Evolutionary conservation across 64 coral and sea anemone genomes (phyloP).

Genomic region (Astreopora myriophthalma): DNA sequence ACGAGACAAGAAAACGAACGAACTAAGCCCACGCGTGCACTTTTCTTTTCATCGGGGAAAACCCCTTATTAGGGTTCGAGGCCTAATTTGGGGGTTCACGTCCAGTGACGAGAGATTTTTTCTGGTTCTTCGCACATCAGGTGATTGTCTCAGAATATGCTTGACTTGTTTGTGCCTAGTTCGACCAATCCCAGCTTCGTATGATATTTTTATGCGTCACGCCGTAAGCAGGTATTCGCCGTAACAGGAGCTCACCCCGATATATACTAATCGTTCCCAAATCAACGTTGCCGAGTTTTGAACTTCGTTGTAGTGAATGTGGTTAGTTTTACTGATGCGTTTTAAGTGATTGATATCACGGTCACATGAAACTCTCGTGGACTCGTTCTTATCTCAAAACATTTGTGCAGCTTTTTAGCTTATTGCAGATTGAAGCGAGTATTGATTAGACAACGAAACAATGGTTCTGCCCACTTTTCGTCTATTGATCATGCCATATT

Average conservation of each 20-base stretch:
- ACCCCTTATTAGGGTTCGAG: too few species aligned
- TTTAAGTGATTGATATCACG: not conserved
- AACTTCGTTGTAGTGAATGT: not conserved
- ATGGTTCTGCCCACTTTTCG: not conserved
- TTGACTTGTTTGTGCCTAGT: not conserved
- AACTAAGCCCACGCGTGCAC: too few species aligned
- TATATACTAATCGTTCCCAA: not conserved
- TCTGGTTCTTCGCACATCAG: too few species aligned
- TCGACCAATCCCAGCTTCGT: not conserved
- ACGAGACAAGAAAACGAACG: too few species aligned
- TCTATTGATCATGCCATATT: slow-evolving; percentile 20
- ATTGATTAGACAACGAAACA: not conserved
- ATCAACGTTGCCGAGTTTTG: not conserved
- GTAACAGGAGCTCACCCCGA: not conserved
- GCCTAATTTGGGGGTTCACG: too few species aligned
- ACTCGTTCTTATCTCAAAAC: not conserved
- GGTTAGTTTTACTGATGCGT: not conserved
- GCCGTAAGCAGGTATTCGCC: not conserved
- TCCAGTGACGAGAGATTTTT: too few species aligned
- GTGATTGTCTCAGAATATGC: too few species aligned
- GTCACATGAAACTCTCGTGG: slow-evolving; percentile 1
- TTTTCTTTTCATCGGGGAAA: too few species aligned
- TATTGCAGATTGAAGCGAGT: not conserved
- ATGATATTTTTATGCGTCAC: not conserved
- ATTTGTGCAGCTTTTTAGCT: not conserved